A percentile compares a stretch with the other conserved stretches of the same genome.
phyloP scores from a whole-genome alignment of 2,888 invertebrate genomes.

The Heliconius aoede region DNA sequence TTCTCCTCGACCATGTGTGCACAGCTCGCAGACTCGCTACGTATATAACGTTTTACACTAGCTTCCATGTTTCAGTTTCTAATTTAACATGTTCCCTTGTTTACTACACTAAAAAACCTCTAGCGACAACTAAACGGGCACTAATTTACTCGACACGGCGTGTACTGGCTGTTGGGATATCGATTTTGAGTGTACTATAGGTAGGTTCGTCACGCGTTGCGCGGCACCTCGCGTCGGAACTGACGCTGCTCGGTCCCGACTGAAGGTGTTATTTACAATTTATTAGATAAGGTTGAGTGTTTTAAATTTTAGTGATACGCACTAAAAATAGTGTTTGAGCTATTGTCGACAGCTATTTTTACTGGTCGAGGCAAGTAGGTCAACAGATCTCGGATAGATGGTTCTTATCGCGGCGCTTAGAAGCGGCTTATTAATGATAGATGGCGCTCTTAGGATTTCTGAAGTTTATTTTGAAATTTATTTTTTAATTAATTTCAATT shows the following conservation, averaged over 20 bases:
- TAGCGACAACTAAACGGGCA: constrained; percentile 72
- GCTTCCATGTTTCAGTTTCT: constrained; percentile 67
- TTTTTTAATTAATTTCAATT: neutral
- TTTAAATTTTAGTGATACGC: constrained; percentile 74
- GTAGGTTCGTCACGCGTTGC: constrained; percentile 62
- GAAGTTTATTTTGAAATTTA: too few species aligned
- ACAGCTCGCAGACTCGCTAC: constrained; percentile 79
- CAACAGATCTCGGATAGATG: constrained; percentile 63
- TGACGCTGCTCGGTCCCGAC: constrained; percentile 41
- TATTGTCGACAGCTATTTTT: constrained; percentile 81
- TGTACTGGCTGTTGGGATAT: constrained; percentile 63
- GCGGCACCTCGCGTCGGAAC: constrained; percentile 55
- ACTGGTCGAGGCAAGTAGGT: constrained; percentile 78
- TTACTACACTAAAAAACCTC: constrained; percentile 75
- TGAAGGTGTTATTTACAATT: constrained; percentile 50
- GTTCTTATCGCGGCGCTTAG: constrained; percentile 53
- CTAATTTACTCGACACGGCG: constrained; percentile 65
- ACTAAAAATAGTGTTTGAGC: constrained; percentile 82
- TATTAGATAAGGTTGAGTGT: constrained; percentile 67
- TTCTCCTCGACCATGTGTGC: constrained; percentile 79
- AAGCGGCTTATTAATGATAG: constrained; percentile 49
- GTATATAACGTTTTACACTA: constrained; percentile 74
- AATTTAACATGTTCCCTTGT: constrained; percentile 78
- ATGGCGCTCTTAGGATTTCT: constrained; percentile 53
- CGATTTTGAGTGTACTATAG: constrained; percentile 58